Percentiles rank a stretch among this genome's conserved stretches.
Evolutionary conservation across 1,140 invertebrate species (phyloP).

Genomic region (Eueides isabella): DNA sequence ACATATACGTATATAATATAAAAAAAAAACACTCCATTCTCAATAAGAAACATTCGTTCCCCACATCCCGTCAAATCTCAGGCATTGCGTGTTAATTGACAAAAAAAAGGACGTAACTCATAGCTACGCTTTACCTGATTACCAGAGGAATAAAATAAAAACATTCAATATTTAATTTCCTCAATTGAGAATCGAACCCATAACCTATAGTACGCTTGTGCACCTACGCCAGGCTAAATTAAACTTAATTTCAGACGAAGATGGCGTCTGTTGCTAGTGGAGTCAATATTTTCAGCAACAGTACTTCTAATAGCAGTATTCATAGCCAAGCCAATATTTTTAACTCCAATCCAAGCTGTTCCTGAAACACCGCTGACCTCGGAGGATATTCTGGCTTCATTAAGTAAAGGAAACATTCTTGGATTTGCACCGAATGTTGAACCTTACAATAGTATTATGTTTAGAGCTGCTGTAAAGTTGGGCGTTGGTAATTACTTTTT

Average conservation of each 20-base stretch:
- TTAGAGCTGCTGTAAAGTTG: slow-evolving; percentile 45
- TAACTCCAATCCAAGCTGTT: slow-evolving; percentile 57
- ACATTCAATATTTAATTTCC: too few relatives aligned
- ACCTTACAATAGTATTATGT: slow-evolving; percentile 56
- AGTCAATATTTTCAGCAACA: slow-evolving; percentile 51
- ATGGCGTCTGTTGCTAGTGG: slow-evolving; percentile 52
- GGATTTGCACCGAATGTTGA: slow-evolving; percentile 61
- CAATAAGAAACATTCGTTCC: too few relatives aligned
- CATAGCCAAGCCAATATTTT: slow-evolving; percentile 64
- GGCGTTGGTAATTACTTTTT: slow-evolving; percentile 41
- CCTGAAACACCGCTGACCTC: slow-evolving; percentile 50
- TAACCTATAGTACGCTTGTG: too few relatives aligned
- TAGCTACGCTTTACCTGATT: too few relatives aligned
- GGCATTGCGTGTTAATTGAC: too few relatives aligned
- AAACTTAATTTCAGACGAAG: slow-evolving; percentile 40
- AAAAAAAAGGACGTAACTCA: too few relatives aligned
- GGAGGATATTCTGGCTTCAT: slow-evolving; percentile 45
- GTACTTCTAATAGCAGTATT: slow-evolving; percentile 55
- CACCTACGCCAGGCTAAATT: too few relatives aligned
- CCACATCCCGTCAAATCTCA: too few relatives aligned
- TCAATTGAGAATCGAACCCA: too few relatives aligned
- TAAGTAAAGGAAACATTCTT: slow-evolving; percentile 48
- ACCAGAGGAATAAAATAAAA: too few relatives aligned
- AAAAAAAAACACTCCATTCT: too few relatives aligned
- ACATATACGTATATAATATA: too few relatives aligned